Evolutionary conservation across 1,140 invertebrate species (phyloP).

Genomic region (Euura saliciscinereae): DNA sequence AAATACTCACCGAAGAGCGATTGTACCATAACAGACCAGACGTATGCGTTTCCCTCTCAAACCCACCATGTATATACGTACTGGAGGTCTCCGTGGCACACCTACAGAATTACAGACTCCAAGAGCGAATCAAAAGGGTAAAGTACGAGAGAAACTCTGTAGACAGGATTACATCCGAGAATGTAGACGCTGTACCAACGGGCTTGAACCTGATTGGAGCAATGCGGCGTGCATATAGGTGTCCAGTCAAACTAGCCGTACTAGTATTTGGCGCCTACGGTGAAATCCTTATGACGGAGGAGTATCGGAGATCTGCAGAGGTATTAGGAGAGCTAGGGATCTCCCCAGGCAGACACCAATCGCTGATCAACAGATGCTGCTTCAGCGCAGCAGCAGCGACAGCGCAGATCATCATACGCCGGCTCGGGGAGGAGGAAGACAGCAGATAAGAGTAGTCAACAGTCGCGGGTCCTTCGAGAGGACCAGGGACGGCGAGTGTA

Average conservation of each 20-base stretch:
- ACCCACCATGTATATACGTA: too few species aligned
- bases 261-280: conserved; percentile 9
- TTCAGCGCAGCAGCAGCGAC: too few species aligned
- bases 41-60: not conserved
- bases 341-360: too few species aligned
- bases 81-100: not conserved
- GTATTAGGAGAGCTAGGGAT: too few species aligned
- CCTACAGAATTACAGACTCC: conserved; percentile 9
- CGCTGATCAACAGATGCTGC: too few species aligned
- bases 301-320: too few species aligned
- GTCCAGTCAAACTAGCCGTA: conserved; percentile 10
- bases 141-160: conserved; percentile 12
- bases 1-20: not conserved
- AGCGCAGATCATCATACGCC: too few species aligned
- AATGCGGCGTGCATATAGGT: not conserved
- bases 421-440: too few species aligned
- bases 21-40: not conserved
- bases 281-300: not conserved
- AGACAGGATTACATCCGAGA: not conserved
- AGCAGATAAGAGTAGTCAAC: too few species aligned
- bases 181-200: not conserved
- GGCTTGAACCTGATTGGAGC: not conserved
- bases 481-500: too few species aligned
- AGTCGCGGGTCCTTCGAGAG: too few species aligned
- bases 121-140: conserved; percentile 15